Conservation (phyloP, 2,113 vertebrate species). For the Loxodonta africana region DNA sequence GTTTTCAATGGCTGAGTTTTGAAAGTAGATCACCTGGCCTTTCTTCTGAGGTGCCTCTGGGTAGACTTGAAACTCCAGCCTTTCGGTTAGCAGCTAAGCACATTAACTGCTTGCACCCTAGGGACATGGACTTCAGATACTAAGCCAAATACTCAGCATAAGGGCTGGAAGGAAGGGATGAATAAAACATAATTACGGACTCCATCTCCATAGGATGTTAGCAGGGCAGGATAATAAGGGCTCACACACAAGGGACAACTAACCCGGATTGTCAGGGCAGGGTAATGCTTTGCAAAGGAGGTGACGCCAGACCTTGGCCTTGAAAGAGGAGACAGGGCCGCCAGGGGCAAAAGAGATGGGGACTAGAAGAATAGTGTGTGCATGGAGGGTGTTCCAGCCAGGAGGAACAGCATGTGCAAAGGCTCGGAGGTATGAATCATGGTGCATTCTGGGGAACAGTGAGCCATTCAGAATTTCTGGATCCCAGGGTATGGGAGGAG, state of each 20-base stretch:
- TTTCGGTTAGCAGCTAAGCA: background rate
- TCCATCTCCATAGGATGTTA: background rate
- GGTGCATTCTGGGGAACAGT: background rate
- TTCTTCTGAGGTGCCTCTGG: background rate
- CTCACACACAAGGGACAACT: background rate
- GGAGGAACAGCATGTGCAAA: background rate
- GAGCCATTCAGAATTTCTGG: background rate
- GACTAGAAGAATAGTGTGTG: background rate
- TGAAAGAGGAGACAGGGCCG: background rate
- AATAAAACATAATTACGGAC: background rate
- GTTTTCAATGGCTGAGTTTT: background rate
- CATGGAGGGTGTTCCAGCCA: background rate
- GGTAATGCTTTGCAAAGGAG: background rate
- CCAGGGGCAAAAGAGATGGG: background rate
- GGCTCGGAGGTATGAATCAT: background rate
- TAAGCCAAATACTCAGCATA: background rate
- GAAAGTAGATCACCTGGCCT: background rate
- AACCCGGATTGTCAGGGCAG: background rate
- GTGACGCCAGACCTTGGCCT: background rate
- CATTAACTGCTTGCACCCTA: background rate
- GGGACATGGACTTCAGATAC: background rate
- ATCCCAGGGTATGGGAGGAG: background rate
- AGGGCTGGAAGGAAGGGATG: background rate
- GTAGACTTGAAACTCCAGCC: background rate
- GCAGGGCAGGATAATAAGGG: accelerated